phyloP scores from a whole-genome alignment of 2,888 invertebrate species.

The Andrena trimmerana region DNA sequence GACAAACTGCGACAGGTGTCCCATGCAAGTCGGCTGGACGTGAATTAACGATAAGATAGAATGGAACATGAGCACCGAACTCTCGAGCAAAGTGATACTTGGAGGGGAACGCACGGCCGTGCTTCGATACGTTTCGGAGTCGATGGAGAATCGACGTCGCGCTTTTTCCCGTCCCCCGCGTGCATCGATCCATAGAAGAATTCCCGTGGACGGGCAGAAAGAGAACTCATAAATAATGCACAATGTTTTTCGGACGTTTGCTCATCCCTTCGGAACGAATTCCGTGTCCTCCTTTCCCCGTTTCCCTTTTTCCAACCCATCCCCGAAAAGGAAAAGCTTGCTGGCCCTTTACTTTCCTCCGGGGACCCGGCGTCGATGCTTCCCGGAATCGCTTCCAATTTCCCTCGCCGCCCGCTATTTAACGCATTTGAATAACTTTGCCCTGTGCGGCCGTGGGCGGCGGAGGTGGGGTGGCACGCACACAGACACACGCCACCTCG shows the following conservation, averaged over 20 bases:
- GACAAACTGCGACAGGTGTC: constrained; percentile 71
- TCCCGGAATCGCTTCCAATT: constrained; percentile 59
- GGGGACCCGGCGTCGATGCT: constrained; percentile 47
- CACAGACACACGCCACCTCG: background rate
- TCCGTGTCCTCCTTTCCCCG: constrained; percentile 11
- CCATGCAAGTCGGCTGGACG: constrained; percentile 45
- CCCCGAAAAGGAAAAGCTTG: constrained; percentile 18
- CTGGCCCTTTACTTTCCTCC: constrained; percentile 43
- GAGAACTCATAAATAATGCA: constrained; percentile 80
- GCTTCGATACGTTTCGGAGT: background rate
- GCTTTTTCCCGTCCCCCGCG: constrained; percentile 2
- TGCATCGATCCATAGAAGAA: constrained; percentile 53
- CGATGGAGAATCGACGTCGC: background rate
- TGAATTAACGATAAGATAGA: constrained; percentile 42
- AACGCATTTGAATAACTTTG: constrained; percentile 67
- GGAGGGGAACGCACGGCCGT: constrained; percentile 5
- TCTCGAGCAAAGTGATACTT: background rate
- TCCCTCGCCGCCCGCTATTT: constrained; percentile 62
- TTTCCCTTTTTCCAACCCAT: background rate
- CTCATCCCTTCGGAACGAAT: constrained; percentile 58
- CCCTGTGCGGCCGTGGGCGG: background rate
- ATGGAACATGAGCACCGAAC: constrained; percentile 10
- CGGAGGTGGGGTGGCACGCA: background rate
- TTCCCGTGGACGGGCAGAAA: constrained; percentile 62
- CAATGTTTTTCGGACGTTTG: constrained; percentile 84